Conservation (phyloP, 2,113 vertebrate genomes). For the Pleuronectes platessa region DNA sequence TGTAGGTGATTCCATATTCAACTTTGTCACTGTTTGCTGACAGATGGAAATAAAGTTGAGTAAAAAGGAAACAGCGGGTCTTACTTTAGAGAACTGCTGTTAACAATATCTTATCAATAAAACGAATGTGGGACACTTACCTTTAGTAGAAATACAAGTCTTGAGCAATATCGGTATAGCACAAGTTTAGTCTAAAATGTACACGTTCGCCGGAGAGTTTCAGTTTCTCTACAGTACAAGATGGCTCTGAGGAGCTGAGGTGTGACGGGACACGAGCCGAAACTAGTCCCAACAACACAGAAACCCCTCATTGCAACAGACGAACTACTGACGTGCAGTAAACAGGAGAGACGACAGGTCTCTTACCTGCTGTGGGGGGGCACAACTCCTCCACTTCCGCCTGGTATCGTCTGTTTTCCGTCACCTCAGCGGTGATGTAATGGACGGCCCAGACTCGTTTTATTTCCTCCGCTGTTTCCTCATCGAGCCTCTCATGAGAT, state of each 20-base stretch:
- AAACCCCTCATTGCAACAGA: background rate
- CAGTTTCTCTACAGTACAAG: conserved; percentile 6
- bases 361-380: conserved; percentile 19
- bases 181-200: background rate
- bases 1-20: background rate
- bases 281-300: background rate
- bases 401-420: background rate
- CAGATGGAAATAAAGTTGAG: background rate
- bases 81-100: background rate
- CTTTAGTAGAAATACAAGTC: background rate
- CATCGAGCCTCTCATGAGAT: conserved; percentile 31
- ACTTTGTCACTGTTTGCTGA: background rate
- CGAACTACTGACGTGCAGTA: background rate
- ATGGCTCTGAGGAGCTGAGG: conserved; percentile 41
- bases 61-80: background rate
- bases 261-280: background rate
- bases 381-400: background rate
- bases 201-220: background rate
- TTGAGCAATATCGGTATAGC: too few species aligned
- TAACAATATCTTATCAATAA: background rate
- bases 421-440: background rate
- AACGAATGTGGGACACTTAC: background rate
- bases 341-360: background rate
- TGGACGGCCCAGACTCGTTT: conserved; percentile 17
- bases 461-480: conserved; percentile 70